Conservation (phyloP, 2,113 vertebrate species). For the Etheostoma spectabile region DNA sequence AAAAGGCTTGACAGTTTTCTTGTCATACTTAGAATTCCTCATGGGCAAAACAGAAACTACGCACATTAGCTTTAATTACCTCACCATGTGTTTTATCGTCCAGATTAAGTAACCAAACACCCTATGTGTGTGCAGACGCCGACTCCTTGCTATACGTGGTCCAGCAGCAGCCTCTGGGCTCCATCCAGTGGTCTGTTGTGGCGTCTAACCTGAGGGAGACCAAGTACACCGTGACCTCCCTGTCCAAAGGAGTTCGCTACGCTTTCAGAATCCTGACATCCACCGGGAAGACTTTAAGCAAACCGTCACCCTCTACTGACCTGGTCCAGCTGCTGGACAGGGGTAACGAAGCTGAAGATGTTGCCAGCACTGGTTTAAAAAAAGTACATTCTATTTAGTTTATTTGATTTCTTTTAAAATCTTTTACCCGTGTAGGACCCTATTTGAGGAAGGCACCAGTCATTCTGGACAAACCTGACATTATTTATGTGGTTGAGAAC, state of each 20-base stretch:
- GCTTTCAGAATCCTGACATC: conserved; percentile 91
- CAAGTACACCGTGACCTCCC: conserved; percentile 81
- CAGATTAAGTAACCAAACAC: not conserved
- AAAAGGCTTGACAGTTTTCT: too few species aligned
- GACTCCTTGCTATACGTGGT: conserved; percentile 88
- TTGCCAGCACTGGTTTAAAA: not conserved
- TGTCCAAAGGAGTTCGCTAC: conserved; percentile 91
- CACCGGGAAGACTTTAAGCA: conserved; percentile 91
- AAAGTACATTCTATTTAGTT: not conserved
- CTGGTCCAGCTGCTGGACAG: conserved; percentile 88
- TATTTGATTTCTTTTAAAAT: not conserved
- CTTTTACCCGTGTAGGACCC: conserved; percentile 80
- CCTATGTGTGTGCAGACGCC: conserved; percentile 79
- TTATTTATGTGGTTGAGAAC: conserved; percentile 91
- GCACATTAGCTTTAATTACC: not conserved
- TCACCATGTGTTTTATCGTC: not conserved
- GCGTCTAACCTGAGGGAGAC: conserved; percentile 86
- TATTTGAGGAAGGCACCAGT: conserved; percentile 88
- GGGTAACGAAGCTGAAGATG: conserved; percentile 75
- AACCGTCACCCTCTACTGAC: conserved; percentile 89
- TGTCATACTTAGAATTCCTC: too few species aligned
- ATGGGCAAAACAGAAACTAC: too few species aligned
- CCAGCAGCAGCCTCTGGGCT: conserved; percentile 93
- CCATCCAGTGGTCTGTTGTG: conserved; percentile 90
- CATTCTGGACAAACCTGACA: conserved; percentile 92